phyloP scores from a whole-genome alignment of 2,113 vertebrate genomes.

The Ardeotis arabs region DNA sequence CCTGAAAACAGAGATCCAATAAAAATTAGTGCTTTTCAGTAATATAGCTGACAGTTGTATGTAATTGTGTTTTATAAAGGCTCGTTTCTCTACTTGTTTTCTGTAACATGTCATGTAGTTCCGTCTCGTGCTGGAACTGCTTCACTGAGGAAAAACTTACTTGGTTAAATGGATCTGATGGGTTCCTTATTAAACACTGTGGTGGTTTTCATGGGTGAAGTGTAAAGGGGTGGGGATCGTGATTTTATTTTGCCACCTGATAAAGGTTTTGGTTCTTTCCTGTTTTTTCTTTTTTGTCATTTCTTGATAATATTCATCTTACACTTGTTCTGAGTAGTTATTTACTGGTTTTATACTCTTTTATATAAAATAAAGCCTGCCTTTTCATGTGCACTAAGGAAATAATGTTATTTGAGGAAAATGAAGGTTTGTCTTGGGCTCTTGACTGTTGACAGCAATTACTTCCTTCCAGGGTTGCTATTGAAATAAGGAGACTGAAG shows the following conservation, averaged over 20 bases:
- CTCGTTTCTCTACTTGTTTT: not conserved
- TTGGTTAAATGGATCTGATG: not conserved
- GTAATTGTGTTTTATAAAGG: not conserved
- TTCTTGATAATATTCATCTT: not conserved
- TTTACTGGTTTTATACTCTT: not conserved
- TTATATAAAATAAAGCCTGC: not conserved
- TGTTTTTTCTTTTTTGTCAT: not conserved
- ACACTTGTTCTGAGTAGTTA: not conserved
- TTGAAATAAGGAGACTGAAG: not conserved
- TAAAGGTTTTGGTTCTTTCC: not conserved
- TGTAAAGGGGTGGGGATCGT: not conserved
- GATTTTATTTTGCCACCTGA: not conserved
- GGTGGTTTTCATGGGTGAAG: not conserved
- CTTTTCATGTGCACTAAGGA: not conserved
- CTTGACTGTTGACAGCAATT: not conserved
- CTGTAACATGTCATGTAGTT: not conserved
- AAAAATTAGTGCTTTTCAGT: not conserved
- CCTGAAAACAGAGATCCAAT: not conserved
- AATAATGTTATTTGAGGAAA: not conserved
- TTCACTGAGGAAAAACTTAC: not conserved
- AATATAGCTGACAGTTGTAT: not conserved
- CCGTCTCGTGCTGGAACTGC: not conserved
- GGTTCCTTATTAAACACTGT: not conserved
- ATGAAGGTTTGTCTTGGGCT: not conserved
- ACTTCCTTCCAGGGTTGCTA: not conserved